Percentiles rank a stretch among this genome's conserved stretches.
Evolutionary conservation across 1,140 invertebrate species (phyloP).

Genomic region (Hirudo medicinalis): DNA sequence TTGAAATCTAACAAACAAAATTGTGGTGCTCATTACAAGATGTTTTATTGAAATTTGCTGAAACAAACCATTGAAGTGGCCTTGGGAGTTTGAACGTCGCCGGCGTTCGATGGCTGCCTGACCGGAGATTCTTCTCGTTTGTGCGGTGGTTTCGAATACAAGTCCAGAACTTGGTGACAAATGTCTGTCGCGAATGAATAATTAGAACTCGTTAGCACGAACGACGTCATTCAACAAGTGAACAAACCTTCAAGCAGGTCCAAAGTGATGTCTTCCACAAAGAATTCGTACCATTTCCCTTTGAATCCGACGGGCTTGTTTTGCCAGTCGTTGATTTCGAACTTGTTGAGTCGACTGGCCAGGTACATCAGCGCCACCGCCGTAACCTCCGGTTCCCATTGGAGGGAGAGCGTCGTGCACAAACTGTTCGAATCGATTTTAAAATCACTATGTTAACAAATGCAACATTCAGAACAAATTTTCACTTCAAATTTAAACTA

Average conservation of each 20-base stretch:
- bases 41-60: too few species aligned
- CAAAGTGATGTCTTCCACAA: constrained; percentile 86
- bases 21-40: too few species aligned
- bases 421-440: constrained; percentile 50
- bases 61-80: background rate
- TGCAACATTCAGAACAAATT: background rate
- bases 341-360: constrained; percentile 71
- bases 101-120: background rate
- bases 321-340: constrained; percentile 72
- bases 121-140: background rate
- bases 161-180: constrained; percentile 84
- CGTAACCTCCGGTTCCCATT: constrained; percentile 98
- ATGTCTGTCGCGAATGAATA: constrained; percentile 54
- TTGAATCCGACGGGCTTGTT: constrained; percentile 54
- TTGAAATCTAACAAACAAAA: too few species aligned
- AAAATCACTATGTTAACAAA: constrained; percentile 10
- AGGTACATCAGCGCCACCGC: constrained; percentile 93
- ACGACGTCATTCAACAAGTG: background rate
- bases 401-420: constrained; percentile 86
- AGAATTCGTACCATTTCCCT: constrained; percentile 92
- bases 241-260: constrained; percentile 71
- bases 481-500: background rate
- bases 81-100: constrained; percentile 7
- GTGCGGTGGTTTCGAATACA: constrained; percentile 32
- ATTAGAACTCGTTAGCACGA: constrained; percentile 13